A percentile compares a stretch with the other conserved stretches of the same genome.
Evolutionary conservation across 2,797 vertebrate genomes (phyloP).

Genomic region (Characodon lateralis): DNA sequence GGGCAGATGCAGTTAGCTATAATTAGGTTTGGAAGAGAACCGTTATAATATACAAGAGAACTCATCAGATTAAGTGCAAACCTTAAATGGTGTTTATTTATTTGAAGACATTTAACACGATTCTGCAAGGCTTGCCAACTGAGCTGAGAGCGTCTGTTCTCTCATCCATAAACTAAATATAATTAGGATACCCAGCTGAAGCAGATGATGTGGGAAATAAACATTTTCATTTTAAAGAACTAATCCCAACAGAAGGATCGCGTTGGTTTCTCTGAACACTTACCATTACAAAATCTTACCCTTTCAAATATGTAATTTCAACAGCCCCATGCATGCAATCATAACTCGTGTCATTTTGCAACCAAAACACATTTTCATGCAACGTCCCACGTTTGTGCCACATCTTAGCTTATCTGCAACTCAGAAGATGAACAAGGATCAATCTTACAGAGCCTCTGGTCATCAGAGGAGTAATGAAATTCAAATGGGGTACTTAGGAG

Average conservation of each 20-base stretch:
- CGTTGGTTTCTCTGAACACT: neutral
- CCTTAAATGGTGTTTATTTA: conserved; percentile 27
- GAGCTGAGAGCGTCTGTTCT: conserved; percentile 26
- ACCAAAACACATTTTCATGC: neutral
- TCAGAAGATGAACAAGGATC: conserved; percentile 37
- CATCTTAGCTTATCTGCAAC: conserved; percentile 19
- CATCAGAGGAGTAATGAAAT: conserved; percentile 49
- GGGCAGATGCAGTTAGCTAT: neutral
- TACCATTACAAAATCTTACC: no score
- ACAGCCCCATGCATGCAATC: neutral
- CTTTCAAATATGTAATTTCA: neutral
- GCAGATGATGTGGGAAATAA: neutral
- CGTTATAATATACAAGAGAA: conserved; percentile 28
- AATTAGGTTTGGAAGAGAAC: neutral
- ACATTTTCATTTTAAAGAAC: neutral
- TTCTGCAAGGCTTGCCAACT: conserved; percentile 41
- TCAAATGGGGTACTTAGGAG: conserved; percentile 52
- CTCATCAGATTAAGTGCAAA: conserved; percentile 23
- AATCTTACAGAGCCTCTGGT: conserved; percentile 36
- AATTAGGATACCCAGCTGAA: conserved; percentile 24
- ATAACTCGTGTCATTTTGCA: neutral
- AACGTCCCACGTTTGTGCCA: neutral
- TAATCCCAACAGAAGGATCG: neutral
- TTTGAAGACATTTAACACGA: conserved; percentile 48
- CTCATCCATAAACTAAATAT: conserved; percentile 36